Percentiles rank a stretch among this genome's conserved stretches.
Evolutionary conservation across 2,888 invertebrate genomes (phyloP).

Genomic region (Cantharis rustica): DNA sequence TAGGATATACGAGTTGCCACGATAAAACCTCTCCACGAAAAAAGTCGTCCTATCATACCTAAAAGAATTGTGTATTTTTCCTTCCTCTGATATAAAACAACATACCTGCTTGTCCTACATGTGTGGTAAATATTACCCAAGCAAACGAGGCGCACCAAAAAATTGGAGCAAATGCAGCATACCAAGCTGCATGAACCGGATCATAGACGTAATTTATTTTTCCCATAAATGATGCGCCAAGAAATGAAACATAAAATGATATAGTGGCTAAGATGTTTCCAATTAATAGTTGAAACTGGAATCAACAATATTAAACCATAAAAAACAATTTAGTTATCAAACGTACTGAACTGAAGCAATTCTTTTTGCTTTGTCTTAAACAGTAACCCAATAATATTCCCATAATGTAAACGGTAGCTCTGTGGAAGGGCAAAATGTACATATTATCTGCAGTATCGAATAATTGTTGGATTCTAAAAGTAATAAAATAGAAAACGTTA

Average conservation of each 20-base stretch:
- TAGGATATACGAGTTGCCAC: slow-evolving; percentile 72
- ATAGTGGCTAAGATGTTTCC: slow-evolving; percentile 63
- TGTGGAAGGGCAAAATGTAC: slow-evolving; percentile 69
- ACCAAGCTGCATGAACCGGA: slow-evolving; percentile 67
- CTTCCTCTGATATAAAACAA: neutral
- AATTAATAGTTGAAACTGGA: slow-evolving; percentile 56
- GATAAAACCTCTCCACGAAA: slow-evolving; percentile 66
- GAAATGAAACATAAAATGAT: slow-evolving; percentile 61
- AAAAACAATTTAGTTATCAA: neutral
- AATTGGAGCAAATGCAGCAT: slow-evolving; percentile 72
- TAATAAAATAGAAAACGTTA: neutral
- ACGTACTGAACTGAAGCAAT: slow-evolving; percentile 26
- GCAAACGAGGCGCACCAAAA: slow-evolving; percentile 70
- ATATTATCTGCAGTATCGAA: slow-evolving; percentile 72
- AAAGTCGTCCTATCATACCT: slow-evolving; percentile 62
- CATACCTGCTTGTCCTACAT: slow-evolving; percentile 64
- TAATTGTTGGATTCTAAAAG: slow-evolving; percentile 64
- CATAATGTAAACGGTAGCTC: slow-evolving; percentile 71
- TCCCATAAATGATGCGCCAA: slow-evolving; percentile 70
- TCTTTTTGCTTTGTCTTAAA: slow-evolving; percentile 57
- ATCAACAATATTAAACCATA: slow-evolving; percentile 27
- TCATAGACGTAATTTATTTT: slow-evolving; percentile 65
- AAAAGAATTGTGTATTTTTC: slow-evolving; percentile 23
- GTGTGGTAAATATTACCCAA: slow-evolving; percentile 70
- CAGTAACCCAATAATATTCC: slow-evolving; percentile 67